Percentiles rank a stretch among this genome's conserved stretches.
Evolutionary conservation across 1,140 invertebrate species (phyloP).

Genomic region (Ylistrum balloti): DNA sequence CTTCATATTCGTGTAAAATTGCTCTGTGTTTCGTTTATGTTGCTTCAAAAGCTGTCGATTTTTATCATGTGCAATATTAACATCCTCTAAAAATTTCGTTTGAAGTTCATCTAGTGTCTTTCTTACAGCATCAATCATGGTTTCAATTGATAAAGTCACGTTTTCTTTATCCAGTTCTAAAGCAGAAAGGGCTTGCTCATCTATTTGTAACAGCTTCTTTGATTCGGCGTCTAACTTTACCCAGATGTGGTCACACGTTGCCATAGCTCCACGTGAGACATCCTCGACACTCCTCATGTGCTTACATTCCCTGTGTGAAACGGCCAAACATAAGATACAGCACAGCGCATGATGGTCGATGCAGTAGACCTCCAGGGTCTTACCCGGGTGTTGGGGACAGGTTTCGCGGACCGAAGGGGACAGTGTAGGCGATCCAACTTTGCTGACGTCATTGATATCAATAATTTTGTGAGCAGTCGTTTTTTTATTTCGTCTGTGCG

Average conservation of each 20-base stretch:
- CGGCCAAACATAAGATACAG: background rate
- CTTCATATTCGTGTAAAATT: background rate
- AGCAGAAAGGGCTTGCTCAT: background rate
- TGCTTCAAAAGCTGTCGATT: background rate
- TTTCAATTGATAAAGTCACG: background rate
- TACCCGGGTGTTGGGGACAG: background rate
- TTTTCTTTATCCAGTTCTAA: background rate
- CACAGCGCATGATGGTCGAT: background rate
- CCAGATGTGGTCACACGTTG: background rate
- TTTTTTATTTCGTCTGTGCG: background rate
- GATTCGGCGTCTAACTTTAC: background rate
- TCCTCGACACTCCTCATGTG: background rate
- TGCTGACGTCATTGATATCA: background rate
- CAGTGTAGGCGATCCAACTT: background rate
- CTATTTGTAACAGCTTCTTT: background rate
- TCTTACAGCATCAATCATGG: background rate
- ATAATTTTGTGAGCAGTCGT: background rate
- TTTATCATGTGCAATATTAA: background rate
- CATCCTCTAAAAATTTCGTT: background rate
- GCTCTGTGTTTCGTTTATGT: background rate
- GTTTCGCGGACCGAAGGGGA: background rate
- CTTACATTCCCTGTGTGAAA: background rate
- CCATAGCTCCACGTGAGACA: background rate
- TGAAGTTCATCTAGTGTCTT: slow-evolving; percentile 26
- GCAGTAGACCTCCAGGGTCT: background rate